Conservation (phyloP, 2,888 invertebrate species). For the Spialia ferax region DNA sequence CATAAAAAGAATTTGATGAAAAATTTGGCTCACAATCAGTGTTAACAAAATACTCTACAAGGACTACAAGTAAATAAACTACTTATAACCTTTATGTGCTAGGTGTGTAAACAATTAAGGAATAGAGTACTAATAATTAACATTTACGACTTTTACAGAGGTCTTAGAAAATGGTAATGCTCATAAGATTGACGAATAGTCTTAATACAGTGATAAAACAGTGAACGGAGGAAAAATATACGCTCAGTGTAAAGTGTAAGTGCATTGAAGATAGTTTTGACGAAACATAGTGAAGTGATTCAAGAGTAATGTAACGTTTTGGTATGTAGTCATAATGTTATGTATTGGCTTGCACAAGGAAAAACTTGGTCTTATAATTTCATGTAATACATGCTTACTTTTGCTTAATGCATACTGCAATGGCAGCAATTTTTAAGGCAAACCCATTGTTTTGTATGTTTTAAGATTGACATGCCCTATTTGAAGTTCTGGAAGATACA, state of each 20-base stretch:
- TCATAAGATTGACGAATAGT: neutral
- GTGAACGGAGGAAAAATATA: neutral
- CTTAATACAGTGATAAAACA: neutral
- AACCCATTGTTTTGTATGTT: too few species aligned
- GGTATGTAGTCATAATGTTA: neutral
- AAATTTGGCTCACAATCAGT: too few species aligned
- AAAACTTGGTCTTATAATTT: neutral
- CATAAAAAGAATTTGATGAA: too few species aligned
- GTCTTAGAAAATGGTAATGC: neutral
- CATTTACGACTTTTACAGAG: neutral
- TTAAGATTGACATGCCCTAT: too few species aligned
- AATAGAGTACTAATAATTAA: neutral
- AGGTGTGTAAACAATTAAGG: too few species aligned
- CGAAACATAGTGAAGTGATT: neutral
- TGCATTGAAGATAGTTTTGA: neutral
- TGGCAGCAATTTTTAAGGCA: too few species aligned
- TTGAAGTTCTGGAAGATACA: too few species aligned
- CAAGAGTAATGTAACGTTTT: neutral
- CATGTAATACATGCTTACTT: neutral
- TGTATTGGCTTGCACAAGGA: neutral
- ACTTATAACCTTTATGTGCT: too few species aligned
- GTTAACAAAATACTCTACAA: too few species aligned
- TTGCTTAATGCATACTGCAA: too few species aligned
- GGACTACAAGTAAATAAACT: too few species aligned
- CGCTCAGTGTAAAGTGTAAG: neutral